phyloP scores from a whole-genome alignment of 2,888 invertebrate species.

The Dione vanillae region DNA sequence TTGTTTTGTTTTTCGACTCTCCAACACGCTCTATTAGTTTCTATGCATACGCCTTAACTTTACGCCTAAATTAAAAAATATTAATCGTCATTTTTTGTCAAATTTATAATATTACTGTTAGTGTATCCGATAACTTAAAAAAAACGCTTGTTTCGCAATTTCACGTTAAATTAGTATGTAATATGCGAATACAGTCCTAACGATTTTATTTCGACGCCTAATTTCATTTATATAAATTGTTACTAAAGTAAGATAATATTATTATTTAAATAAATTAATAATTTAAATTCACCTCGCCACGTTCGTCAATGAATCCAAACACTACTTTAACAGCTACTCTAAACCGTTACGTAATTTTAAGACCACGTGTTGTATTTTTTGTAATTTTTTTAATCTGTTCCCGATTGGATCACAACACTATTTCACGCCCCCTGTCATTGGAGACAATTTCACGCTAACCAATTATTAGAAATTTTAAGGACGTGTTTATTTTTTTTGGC shows the following conservation, averaged over 20 bases:
- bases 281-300: too few species aligned
- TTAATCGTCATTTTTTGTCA: not conserved
- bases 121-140: too few species aligned
- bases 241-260: too few species aligned
- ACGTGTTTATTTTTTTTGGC: constrained; percentile 40
- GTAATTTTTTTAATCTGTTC: constrained; percentile 36
- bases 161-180: too few species aligned
- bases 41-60: constrained; percentile 3
- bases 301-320: too few species aligned
- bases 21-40: constrained; percentile 23
- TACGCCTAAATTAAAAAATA: not conserved
- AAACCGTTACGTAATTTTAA: not conserved
- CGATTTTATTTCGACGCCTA: too few species aligned
- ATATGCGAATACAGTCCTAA: too few species aligned
- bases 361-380: constrained; percentile 31
- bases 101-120: too few species aligned
- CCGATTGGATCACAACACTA: constrained; percentile 53
- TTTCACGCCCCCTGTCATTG: constrained; percentile 58
- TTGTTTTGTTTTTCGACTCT: constrained; percentile 1
- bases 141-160: too few species aligned
- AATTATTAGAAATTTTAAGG: constrained; percentile 67
- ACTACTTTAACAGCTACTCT: not conserved
- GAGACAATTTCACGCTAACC: constrained; percentile 72
- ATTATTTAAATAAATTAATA: too few species aligned
- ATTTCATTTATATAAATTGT: too few species aligned